Evolutionary conservation across 2,888 invertebrate genomes (phyloP).

Genomic region (Diarsia rubi): DNA sequence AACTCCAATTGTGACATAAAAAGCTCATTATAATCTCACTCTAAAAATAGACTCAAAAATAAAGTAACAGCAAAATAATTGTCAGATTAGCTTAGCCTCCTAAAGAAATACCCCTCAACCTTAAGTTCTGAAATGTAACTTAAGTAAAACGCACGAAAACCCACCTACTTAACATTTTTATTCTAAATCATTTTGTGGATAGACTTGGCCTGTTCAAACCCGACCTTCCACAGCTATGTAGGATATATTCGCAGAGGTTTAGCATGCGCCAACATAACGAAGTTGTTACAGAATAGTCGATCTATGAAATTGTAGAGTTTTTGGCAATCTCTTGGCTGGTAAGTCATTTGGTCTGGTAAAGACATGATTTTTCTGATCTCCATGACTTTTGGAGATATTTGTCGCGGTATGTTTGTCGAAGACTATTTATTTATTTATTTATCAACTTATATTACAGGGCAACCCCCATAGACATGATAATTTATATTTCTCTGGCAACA

Average conservation of each 20-base stretch:
- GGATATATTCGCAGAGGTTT: neutral
- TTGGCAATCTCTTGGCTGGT: neutral
- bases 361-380: no score
- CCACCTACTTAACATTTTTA: constrained; percentile 28
- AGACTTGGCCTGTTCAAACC: neutral
- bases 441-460: no score
- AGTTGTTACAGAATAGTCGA: neutral
- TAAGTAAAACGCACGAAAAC: neutral
- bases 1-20: neutral
- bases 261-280: no score
- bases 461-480: no score
- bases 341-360: neutral
- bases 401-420: neutral
- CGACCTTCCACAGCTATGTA: neutral
- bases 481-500: no score
- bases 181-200: constrained; percentile 26
- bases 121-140: constrained; percentile 26
- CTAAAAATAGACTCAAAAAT: neutral
- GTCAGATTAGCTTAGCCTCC: constrained; percentile 21
- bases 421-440: no score
- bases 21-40: neutral
- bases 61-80: neutral
- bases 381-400: neutral
- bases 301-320: neutral
- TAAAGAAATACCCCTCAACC: constrained; percentile 17